Base-by-base conservation (phyloP, 2,113 vertebrate genomes). In the Oncorhynchus kisutch region DNA sequence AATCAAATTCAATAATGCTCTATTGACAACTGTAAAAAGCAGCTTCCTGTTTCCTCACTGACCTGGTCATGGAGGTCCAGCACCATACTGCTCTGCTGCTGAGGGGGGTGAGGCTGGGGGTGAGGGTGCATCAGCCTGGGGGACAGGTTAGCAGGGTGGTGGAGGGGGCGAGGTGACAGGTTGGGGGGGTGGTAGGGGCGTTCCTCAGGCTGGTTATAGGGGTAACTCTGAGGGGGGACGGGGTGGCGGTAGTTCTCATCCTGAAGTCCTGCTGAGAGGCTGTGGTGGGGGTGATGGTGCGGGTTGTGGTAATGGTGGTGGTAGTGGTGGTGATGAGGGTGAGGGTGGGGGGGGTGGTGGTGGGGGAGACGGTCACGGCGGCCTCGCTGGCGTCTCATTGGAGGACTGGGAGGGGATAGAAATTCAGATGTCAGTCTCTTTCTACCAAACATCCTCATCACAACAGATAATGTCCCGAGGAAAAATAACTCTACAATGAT, bases 61-160 rank as follows among this genome's bases (percentile, higher is more conserved):
- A 99, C 98, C 95, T 98, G 98, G 69, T 99, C 98, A 60, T 98
- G 98, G 82, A 99, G 95, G 89, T 99, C 98, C 88, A 99, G 94
- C 92, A 99, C 91, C 78, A 98, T 84, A 62, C 95, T 91, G 82
- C 95, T 97, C 85, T 97, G 97, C 86, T 97, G 97, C 81, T 97
- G 95, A 68, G 96, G 34, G 34, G 39, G 34, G 34, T 39, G 86
- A 18, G 81, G 74, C 79, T 92, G 34, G 6, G 39, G 34, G 2
- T 39, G 86, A 14, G 81, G 74, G 80, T 92, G 92, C 81, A 92
- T 81, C 51, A 93, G 80, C 18, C 90, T 84, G 51, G 92, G 90
- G 73, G 92, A 92, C 59, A 92, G 85, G 77, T 90, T 91, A 0
- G 90, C 89, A 4, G 91, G 91, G 34, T 98, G 96, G 80, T 98